phyloP scores from a whole-genome alignment of 2,113 vertebrate species.

The Lota lota region DNA sequence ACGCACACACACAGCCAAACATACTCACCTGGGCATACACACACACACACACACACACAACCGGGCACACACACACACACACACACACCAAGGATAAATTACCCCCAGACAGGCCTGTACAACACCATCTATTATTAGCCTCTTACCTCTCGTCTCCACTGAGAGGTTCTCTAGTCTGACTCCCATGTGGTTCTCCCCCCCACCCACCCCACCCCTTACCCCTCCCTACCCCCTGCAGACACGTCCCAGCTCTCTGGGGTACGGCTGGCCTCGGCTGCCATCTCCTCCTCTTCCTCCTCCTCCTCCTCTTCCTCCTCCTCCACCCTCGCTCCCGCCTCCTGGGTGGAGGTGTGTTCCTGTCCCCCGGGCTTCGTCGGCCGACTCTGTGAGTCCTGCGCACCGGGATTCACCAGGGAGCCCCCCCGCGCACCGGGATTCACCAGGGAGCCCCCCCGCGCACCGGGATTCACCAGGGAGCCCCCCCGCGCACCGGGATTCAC shows the following conservation, averaged over 20 bases:
- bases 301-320: not conserved
- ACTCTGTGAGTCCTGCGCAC: conserved; percentile 83
- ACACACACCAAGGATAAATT: no score
- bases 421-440: conserved; percentile 76
- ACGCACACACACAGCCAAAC: no score
- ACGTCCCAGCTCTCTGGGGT: conserved; percentile 74
- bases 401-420: conserved; percentile 79
- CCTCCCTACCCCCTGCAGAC: conserved; percentile 57
- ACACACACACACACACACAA: no score
- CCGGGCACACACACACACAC: no score
- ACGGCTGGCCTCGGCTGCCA: conserved; percentile 73
- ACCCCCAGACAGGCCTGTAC: no score
- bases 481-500: conserved; percentile 81
- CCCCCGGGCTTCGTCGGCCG: conserved; percentile 79
- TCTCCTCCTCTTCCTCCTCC: conserved; percentile 15
- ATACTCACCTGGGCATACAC: no score
- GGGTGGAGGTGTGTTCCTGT: conserved; percentile 88
- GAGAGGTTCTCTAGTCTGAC: no score
- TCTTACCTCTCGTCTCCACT: no score
- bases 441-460: conserved; percentile 76
- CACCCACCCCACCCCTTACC: no score
- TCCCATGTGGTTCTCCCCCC: no score
- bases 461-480: conserved; percentile 82
- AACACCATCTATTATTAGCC: no score
- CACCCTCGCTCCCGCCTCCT: conserved; percentile 55